These are phyloP conservation scores for Mylabris sibirica DNA, from an alignment of 2,888 invertebrate species.

Conservation along the genomic window DNA sequence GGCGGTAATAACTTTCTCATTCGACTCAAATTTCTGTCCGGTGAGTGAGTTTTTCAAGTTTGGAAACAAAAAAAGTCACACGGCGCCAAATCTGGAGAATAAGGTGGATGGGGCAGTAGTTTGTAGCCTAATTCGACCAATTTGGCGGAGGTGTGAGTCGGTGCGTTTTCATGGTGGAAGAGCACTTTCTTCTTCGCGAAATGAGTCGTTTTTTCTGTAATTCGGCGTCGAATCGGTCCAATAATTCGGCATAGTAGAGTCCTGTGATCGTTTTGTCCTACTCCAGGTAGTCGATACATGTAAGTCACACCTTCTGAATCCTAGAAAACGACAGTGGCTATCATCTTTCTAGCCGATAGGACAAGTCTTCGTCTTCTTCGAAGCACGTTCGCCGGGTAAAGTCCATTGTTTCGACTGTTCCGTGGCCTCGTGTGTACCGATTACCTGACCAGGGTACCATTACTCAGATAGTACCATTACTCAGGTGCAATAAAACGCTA, in stretches of 20 bases:
- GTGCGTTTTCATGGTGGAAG: constrained; percentile 18
- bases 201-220: constrained; percentile 8
- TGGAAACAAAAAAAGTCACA: constrained; percentile 16
- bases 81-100: too few relatives aligned
- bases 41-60: constrained; percentile 23
- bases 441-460: too few relatives aligned
- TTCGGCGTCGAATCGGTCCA: constrained; percentile 31
- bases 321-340: too few relatives aligned
- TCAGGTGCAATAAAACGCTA: too few relatives aligned
- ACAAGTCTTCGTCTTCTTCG: neutral
- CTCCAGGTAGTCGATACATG: neutral
- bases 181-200: constrained; percentile 37
- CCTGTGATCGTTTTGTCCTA: constrained; percentile 13
- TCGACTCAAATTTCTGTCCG: constrained; percentile 19
- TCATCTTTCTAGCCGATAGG: too few relatives aligned
- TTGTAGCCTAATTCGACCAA: too few relatives aligned
- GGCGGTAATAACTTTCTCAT: constrained; percentile 25
- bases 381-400: constrained; percentile 1
- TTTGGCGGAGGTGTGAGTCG: too few relatives aligned
- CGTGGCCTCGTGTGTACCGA: too few relatives aligned
- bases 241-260: constrained; percentile 33
- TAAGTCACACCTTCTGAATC: neutral
- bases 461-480: too few relatives aligned
- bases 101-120: too few relatives aligned
- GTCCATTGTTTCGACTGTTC: neutral